Conservation (phyloP, 2,888 invertebrate genomes). For the Coremacera marginata region DNA sequence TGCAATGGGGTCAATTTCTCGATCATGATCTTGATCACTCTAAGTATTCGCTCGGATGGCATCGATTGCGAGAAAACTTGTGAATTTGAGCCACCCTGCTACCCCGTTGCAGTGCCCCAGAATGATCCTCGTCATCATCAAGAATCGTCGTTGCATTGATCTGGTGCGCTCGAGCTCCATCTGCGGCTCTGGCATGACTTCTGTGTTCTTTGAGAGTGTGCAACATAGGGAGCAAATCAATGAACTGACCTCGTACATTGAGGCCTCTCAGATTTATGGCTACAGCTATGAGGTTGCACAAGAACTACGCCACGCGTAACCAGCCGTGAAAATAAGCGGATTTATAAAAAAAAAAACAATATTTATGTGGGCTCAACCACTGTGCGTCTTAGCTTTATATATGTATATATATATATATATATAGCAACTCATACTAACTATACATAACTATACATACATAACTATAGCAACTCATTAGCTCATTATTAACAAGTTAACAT, state of each 20-base stretch:
- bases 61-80: conserved; percentile 93
- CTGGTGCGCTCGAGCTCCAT: conserved; percentile 95
- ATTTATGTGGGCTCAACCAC: too few species aligned
- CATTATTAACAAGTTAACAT: too few species aligned
- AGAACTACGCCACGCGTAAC: conserved; percentile 83
- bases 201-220: conserved; percentile 88
- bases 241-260: conserved; percentile 94
- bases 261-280: conserved; percentile 97
- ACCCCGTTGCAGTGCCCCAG: conserved; percentile 94
- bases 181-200: conserved; percentile 97
- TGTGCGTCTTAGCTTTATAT: too few species aligned
- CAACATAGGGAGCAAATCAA: conserved; percentile 96
- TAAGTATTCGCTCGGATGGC: conserved; percentile 92
- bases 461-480: too few species aligned
- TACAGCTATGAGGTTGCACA: conserved; percentile 85
- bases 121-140: conserved; percentile 89
- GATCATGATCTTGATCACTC: conserved; percentile 98
- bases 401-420: too few species aligned
- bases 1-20: conserved; percentile 99
- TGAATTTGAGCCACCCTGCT: conserved; percentile 95
- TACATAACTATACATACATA: too few species aligned
- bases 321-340: too few species aligned
- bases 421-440: too few species aligned
- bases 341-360: too few species aligned
- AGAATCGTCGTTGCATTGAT: conserved; percentile 90